Percentiles rank a stretch among this genome's conserved stretches.
These are phyloP conservation scores for Liodrosophila aerea DNA, from an alignment of 2,888 invertebrate genomes.

Conservation along the genomic window DNA sequence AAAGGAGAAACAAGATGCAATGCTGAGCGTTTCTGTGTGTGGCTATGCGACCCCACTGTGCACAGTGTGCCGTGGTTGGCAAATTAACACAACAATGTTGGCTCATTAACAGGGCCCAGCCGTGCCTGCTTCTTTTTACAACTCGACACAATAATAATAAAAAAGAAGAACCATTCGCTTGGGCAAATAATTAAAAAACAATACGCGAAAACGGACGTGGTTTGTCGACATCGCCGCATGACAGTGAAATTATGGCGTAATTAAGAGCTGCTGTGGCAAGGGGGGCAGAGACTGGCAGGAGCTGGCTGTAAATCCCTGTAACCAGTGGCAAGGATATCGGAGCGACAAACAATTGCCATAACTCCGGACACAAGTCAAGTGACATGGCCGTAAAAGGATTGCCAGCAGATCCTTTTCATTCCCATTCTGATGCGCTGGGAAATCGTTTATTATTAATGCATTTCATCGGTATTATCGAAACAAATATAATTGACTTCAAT, in stretches of 20 bases:
- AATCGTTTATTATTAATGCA: constrained; percentile 62
- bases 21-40: constrained; percentile 3
- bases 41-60: constrained; percentile 20
- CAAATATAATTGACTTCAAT: constrained; percentile 68
- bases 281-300: not conserved
- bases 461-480: constrained; percentile 31
- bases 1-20: constrained; percentile 20
- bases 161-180: constrained; percentile 17
- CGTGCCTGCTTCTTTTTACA: constrained; percentile 56
- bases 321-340: constrained; percentile 34
- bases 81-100: constrained; percentile 81
- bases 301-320: constrained; percentile 61
- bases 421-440: constrained; percentile 43
- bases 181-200: constrained; percentile 73
- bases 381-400: constrained; percentile 21
- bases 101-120: constrained; percentile 72
- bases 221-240: constrained; percentile 35
- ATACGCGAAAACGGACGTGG: constrained; percentile 48
- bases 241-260: constrained; percentile 67
- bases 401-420: constrained; percentile 1
- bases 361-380: constrained; percentile 51
- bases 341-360: constrained; percentile 53
- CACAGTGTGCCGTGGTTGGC: constrained; percentile 46
- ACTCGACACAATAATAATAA: constrained; percentile 43
- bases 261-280: constrained; percentile 49